These are phyloP conservation scores for Cheilinus undulatus DNA, from an alignment of 2,113 vertebrate genomes.

Conservation along the genomic window DNA sequence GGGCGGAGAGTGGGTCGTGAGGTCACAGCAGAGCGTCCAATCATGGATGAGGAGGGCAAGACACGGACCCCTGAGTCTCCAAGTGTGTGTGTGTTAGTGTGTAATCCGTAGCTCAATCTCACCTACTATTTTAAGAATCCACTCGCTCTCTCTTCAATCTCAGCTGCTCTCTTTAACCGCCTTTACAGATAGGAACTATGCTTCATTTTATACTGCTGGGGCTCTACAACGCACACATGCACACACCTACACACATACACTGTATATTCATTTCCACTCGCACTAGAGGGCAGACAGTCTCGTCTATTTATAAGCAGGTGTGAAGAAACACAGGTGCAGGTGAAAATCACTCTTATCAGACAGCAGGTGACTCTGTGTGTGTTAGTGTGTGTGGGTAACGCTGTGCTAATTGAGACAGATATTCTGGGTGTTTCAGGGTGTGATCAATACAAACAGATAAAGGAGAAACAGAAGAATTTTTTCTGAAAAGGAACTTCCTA, in stretches of 20 bases:
- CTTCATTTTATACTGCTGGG: not conserved
- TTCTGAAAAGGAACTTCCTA: not conserved
- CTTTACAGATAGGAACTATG: slow-evolving; percentile 14
- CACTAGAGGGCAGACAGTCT: slow-evolving; percentile 32
- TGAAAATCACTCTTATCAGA: slow-evolving; percentile 47
- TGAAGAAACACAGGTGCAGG: slow-evolving; percentile 64
- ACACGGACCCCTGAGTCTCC: slow-evolving; percentile 50
- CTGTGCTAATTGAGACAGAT: not conserved
- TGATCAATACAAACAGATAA: not conserved
- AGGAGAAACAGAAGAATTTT: not conserved
- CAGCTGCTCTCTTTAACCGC: slow-evolving; percentile 28
- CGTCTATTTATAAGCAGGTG: slow-evolving; percentile 75
- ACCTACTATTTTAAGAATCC: slow-evolving; percentile 73
- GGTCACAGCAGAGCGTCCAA: slow-evolving; percentile 68
- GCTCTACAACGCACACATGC: not conserved
- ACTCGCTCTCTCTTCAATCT: slow-evolving; percentile 58
- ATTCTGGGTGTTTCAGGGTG: not conserved
- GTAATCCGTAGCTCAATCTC: slow-evolving; percentile 72
- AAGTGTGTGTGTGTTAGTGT: slow-evolving; percentile 34
- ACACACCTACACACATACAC: not conserved
- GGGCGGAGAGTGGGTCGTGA: slow-evolving; percentile 67
- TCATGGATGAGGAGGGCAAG: slow-evolving; percentile 53
- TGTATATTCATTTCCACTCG: slow-evolving; percentile 22
- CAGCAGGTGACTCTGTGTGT: slow-evolving; percentile 22
- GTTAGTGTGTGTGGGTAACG: not conserved